phyloP scores from a whole-genome alignment of 2,797 vertebrate species.

The Pyrocephalus nanus region DNA sequence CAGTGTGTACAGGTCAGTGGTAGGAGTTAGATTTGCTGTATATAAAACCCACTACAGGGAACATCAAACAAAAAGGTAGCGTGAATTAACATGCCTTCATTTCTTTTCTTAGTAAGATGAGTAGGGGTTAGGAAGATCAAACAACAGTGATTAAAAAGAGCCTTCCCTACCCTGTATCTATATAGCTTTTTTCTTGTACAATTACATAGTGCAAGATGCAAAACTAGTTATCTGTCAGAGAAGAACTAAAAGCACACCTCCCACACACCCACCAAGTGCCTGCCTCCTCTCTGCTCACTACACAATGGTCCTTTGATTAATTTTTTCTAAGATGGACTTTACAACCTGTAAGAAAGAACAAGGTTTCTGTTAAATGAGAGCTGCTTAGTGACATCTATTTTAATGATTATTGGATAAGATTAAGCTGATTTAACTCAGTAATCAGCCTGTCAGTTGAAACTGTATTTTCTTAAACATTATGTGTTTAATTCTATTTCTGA shows the following conservation, averaged over 20 bases:
- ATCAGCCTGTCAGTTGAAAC: background rate
- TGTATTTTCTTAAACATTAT: background rate
- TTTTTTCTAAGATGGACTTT: background rate
- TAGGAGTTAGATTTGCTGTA: background rate
- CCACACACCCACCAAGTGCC: background rate
- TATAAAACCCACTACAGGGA: accelerated
- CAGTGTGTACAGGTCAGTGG: background rate
- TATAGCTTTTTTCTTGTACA: background rate
- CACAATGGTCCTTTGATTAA: background rate
- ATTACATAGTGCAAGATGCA: background rate
- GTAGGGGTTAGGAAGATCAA: background rate
- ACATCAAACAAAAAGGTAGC: background rate
- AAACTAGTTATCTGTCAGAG: background rate
- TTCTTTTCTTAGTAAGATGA: background rate
- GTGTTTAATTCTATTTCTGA: background rate
- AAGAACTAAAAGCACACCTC: background rate
- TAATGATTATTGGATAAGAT: background rate
- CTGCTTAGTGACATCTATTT: background rate
- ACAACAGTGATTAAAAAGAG: background rate
- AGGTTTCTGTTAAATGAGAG: background rate
- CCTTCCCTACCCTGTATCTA: background rate
- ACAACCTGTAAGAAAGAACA: background rate
- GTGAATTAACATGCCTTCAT: background rate
- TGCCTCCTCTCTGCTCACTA: background rate
- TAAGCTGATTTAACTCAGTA: background rate